Percentiles rank a stretch among this genome's conserved stretches.
These are phyloP conservation scores for Etia nguti DNA, from an alignment of 2,113 vertebrate genomes.

Conservation along the genomic window DNA sequence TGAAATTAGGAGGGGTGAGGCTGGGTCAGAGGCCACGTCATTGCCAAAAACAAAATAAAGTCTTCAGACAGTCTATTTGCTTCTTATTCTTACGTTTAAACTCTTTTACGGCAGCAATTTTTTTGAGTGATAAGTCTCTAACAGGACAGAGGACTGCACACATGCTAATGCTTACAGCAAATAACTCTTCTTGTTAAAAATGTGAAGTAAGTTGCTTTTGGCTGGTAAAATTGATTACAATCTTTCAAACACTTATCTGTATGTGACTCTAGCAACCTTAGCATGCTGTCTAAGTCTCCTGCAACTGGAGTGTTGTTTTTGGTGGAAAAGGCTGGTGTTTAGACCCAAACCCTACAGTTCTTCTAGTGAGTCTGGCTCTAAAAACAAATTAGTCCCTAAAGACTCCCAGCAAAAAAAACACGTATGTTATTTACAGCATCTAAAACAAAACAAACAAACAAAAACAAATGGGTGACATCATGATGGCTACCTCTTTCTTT, in stretches of 20 bases:
- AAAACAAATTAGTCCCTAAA: background rate
- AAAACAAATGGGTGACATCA: background rate
- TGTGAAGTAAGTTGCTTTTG: background rate
- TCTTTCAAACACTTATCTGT: background rate
- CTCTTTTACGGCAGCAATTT: background rate
- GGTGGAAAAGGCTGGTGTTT: background rate
- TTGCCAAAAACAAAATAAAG: background rate
- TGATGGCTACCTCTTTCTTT: background rate
- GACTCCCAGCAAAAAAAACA: background rate
- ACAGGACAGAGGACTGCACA: background rate
- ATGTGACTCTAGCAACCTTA: background rate
- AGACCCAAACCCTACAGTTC: background rate
- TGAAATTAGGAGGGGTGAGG: background rate
- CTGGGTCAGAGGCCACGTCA: background rate
- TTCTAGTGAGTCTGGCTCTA: background rate
- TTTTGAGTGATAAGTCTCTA: background rate
- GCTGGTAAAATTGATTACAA: background rate
- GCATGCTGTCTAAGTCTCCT: background rate
- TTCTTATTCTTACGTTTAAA: background rate
- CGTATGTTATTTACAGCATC: background rate
- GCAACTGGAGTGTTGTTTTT: background rate
- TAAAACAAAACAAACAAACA: background rate
- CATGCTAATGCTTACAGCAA: background rate
- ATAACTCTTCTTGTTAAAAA: background rate
- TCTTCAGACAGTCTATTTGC: background rate